A percentile compares a stretch with the other conserved stretches of the same genome.
phyloP scores from a whole-genome alignment of 2,797 vertebrate species.

The Onychomys leucogaster region DNA sequence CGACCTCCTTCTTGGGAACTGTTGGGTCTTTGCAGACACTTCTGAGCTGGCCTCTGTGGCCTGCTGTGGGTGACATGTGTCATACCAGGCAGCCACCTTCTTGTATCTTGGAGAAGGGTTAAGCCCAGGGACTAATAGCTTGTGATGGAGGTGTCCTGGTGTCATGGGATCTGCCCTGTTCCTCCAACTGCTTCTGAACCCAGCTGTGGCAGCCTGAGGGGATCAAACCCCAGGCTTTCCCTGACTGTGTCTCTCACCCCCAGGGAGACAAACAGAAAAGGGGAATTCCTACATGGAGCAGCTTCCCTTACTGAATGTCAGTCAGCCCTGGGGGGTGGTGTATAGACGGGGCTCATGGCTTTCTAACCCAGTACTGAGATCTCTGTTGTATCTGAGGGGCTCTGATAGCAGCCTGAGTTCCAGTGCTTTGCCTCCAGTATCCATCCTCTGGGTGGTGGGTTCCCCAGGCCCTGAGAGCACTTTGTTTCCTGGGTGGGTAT shows the following conservation, averaged over 20 bases:
- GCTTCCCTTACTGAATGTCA: fast-evolving
- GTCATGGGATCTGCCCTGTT: not conserved
- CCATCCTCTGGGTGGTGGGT: fast-evolving
- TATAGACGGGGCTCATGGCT: not conserved
- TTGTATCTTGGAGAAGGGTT: not conserved
- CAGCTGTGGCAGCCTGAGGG: not conserved
- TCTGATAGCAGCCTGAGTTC: fast-evolving
- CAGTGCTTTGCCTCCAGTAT: fast-evolving
- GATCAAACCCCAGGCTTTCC: not conserved
- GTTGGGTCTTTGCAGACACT: not conserved
- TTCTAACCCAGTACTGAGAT: not conserved
- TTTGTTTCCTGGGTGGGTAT: not conserved
- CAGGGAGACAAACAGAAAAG: not conserved
- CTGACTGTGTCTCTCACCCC: not conserved
- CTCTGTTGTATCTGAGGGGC: not conserved
- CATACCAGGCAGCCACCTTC: not conserved
- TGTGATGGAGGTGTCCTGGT: fast-evolving
- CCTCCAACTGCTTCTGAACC: not conserved
- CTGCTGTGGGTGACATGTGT: not conserved
- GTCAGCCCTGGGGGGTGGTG: not conserved
- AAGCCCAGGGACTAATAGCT: not conserved
- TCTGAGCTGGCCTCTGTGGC: not conserved
- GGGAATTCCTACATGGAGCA: not conserved
- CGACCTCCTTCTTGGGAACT: not conserved
- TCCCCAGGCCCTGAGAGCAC: fast-evolving